phyloP scores from a whole-genome alignment of 2,797 vertebrate genomes.

The Serranus cabrilla region DNA sequence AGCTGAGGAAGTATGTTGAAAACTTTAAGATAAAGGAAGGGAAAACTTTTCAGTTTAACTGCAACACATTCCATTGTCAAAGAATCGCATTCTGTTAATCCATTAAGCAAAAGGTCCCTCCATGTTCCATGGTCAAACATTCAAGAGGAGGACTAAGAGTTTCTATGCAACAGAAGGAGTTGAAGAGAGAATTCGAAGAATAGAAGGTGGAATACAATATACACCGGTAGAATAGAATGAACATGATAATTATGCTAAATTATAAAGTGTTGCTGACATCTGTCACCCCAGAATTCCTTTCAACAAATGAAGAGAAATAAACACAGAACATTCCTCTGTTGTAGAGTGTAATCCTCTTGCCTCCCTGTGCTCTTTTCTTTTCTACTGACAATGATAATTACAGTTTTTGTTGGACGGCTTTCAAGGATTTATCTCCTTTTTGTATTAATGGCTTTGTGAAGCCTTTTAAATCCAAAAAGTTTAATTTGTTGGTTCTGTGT shows the following conservation, averaged over 20 bases:
- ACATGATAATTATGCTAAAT: slow-evolving; percentile 85
- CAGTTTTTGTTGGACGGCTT: slow-evolving; percentile 87
- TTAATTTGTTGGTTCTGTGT: slow-evolving; percentile 85
- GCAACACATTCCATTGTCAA: slow-evolving; percentile 55
- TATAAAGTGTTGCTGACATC: slow-evolving; percentile 87
- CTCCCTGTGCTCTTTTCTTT: slow-evolving; percentile 85
- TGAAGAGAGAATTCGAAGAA: slow-evolving; percentile 76
- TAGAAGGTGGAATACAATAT: slow-evolving; percentile 72
- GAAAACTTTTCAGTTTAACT: slow-evolving; percentile 64
- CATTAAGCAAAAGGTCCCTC: slow-evolving; percentile 57
- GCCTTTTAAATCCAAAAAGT: slow-evolving; percentile 87
- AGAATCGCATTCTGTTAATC: slow-evolving; percentile 69
- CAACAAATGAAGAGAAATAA: slow-evolving; percentile 87
- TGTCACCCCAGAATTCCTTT: slow-evolving; percentile 85
- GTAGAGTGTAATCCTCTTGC: slow-evolving; percentile 87
- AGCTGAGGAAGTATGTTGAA: slow-evolving; percentile 61
- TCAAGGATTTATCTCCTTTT: slow-evolving; percentile 88
- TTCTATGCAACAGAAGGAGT: slow-evolving; percentile 55
- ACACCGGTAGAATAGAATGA: slow-evolving; percentile 67
- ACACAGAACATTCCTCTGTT: slow-evolving; percentile 85
- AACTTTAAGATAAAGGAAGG: slow-evolving; percentile 55
- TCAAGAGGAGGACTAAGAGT: slow-evolving; percentile 65
- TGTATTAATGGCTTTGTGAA: slow-evolving; percentile 88
- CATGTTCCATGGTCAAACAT: slow-evolving; percentile 68
- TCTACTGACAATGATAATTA: slow-evolving; percentile 88